Evolutionary conservation across 1,140 invertebrate species (phyloP), one percentile per base, ranked within the genome.

Genomic region (Pectinophora gossypiella): DNA sequence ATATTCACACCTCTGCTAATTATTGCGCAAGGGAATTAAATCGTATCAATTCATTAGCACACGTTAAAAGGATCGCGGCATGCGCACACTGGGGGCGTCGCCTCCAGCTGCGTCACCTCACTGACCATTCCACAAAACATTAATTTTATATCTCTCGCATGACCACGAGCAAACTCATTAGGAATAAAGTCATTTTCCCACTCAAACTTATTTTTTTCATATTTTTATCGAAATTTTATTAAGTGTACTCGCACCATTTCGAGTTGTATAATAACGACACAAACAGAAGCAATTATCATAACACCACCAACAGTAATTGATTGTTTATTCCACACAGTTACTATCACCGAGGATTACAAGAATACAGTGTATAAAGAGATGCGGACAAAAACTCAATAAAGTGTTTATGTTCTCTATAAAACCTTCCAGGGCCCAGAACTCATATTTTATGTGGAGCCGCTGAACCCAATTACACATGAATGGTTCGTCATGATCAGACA

Each of bases 401-500:
- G 73, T 79, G 77, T 86, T 86, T 86, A 86, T 84, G 79, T 77
- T 79, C 64, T 73, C 78, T 76, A 86, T 84, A 86, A 84, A 85
- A 81, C 72, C 67, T 68, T 75, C 64, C 67, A 62, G 57, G 46
- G 64, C 59, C 68, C 72, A 68, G 73, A 76, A 75, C 80, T 83
- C 78, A 80, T 83, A 86, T 86, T 83, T 86, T 86, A 86, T 76
- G 76, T 73, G 78, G 50, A 74, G 68, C 76, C 78, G 72, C 51
- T 75, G 76, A 82, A 74, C 77, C 83, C 83, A 86, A 86, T 86
- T 86, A 86, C 78, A 81, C 56, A 68, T 83, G 73, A 84, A 84
- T 79, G 80, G 80, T 84, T 81, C 82, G 71, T 81, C 80, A 78
- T 86, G 80, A 86, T 80, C 83, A 81, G 71, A 78, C 61, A 71